Base-by-base conservation (phyloP, 2,797 vertebrate species). In the Sebastiscus albofasciatus region DNA sequence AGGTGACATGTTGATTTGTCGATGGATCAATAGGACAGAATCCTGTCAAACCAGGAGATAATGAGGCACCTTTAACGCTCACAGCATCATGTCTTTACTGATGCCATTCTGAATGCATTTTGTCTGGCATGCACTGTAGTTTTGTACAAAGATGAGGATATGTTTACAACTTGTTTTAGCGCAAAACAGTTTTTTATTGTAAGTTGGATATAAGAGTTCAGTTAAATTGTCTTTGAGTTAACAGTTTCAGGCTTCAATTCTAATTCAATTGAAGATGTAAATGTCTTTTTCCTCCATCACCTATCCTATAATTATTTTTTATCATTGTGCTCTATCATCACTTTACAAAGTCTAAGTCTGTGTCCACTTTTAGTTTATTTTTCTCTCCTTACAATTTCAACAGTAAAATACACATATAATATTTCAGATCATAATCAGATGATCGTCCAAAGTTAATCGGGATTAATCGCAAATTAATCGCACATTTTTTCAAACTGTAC, bases 11-110 rank as follows among this genome's bases (percentile, higher is more conserved):
- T 80, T 82, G 67, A 83, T 85, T 39, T 83, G 65, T 79, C 18
- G n/a, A 77, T 24, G 22, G 80, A 85, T 90, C 61, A 55, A 89
- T 86, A 80, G 58, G 68, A 83, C 80, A 72, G 52, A 42, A 80
- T 56, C 18, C 55, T 67, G 74, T 74, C 72, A 69, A 62, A 83
- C 39, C 59, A 26, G 13, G 26, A 81, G 46, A 2, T 75, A 77
- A 82, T 79, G 65, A 86, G 6, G 65, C 52, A 54, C 27, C 4
- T 67, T 34, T 22, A 12, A 39, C 16, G 16, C 26, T 49, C 46
- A 10, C 49, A 55, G 20, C 59, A 18, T 42, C 46, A 33, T 22
- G 9, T 80, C 56, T 70, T 61, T 46, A n/a, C 26, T 77, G 34
- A 54, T 67, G 18, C 18, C 26, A 27, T 54, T 73, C 6, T 65